A percentile compares a stretch with the other conserved stretches of the same genome.
These are phyloP conservation scores for Beaufortia kweichowensis DNA, from an alignment of 2,113 vertebrate species.

Conservation along the genomic window DNA sequence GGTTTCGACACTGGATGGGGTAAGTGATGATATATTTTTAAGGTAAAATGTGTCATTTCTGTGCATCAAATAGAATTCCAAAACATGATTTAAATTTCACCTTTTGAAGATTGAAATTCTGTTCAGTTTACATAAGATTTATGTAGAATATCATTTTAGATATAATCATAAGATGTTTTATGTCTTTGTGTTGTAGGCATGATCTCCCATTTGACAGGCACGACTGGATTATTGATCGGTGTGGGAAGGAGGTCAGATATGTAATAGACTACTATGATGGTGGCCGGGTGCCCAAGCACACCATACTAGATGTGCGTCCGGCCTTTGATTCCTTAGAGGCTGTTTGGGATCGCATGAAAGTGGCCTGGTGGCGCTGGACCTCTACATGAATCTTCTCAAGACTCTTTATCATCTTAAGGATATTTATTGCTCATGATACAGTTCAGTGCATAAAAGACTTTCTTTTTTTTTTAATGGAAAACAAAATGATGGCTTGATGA, in stretches of 20 bases:
- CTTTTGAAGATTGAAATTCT: no score
- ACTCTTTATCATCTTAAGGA: neutral
- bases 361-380: conserved; percentile 88
- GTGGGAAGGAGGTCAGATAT: conserved; percentile 83
- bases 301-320: conserved; percentile 83
- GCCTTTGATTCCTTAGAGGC: conserved; percentile 82
- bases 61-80: no score
- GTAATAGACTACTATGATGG: conserved; percentile 88
- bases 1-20: conserved; percentile 87
- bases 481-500: neutral
- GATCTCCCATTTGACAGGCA: conserved; percentile 87
- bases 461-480: neutral
- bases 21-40: conserved; percentile 61
- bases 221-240: conserved; percentile 84
- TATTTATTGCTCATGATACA: neutral
- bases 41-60: neutral
- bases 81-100: no score
- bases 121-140: no score
- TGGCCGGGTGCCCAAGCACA: conserved; percentile 72
- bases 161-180: neutral
- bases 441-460: neutral
- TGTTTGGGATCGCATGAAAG: conserved; percentile 86
- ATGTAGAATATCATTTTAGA: neutral
- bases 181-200: conserved; percentile 67
- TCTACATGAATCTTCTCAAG: conserved; percentile 32